phyloP scores from a whole-genome alignment of 53 echinoderm and acorn worm genomes.

The Echinarachnius parma region DNA sequence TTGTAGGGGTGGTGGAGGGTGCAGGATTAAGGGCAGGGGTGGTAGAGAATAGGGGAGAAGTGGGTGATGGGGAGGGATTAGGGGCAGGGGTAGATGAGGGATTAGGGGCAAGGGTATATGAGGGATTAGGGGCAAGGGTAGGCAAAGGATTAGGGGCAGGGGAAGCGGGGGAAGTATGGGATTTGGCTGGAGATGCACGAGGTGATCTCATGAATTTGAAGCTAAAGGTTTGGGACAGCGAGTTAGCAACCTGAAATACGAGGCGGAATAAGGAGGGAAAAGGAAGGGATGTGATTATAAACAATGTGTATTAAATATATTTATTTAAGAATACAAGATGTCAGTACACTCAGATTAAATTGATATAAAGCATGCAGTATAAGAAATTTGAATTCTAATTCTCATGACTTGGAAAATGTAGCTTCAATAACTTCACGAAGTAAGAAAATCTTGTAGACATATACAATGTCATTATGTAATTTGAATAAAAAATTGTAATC shows the following conservation, averaged over 20 bases:
- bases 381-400: not conserved
- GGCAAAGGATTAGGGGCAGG: not conserved
- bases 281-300: constrained; percentile 5
- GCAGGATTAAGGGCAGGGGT: not conserved
- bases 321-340: not conserved
- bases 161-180: too few relatives aligned
- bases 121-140: not conserved
- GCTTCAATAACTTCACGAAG: not conserved
- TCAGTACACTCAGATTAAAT: not conserved
- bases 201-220: constrained; percentile 59
- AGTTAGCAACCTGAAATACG: constrained; percentile 50
- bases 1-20: not conserved
- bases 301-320: not conserved
- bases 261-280: constrained; percentile 1
- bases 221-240: constrained; percentile 60
- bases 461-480: too few relatives aligned
- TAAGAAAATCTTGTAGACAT: too few relatives aligned
- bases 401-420: not conserved
- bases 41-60: not conserved
- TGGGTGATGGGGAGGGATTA: not conserved
- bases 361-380: not conserved
- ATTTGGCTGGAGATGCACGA: constrained; percentile 5
- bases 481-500: too few relatives aligned
- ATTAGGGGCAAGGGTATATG: too few relatives aligned
- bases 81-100: not conserved